Evolutionary conservation across 30 jellyfish, hydroid and myxozoan genomes (phyloP).

Genomic region (Hydractinia echinata): DNA sequence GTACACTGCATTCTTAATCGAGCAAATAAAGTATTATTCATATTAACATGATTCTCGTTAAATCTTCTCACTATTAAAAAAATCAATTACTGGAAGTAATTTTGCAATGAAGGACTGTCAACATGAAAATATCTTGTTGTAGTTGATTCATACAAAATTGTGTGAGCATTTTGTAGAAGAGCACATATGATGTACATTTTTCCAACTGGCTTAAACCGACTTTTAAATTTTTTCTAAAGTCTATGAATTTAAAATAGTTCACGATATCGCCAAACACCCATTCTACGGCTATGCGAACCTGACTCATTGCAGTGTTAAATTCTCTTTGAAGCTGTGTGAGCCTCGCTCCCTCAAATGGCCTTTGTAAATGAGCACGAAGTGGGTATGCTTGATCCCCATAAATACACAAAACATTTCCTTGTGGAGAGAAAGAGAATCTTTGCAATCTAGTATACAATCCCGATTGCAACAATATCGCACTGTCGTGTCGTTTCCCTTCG

Average conservation of each 20-base stretch:
- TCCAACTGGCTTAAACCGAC: conserved; percentile 25
- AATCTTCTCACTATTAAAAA: background rate
- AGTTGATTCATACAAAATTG: background rate
- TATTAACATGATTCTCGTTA: background rate
- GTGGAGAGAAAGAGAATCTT: background rate
- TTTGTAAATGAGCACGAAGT: background rate
- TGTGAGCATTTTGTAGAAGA: too few species aligned
- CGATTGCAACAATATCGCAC: background rate
- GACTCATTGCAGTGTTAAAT: conserved; percentile 38
- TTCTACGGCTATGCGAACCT: conserved; percentile 36
- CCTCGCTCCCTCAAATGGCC: background rate
- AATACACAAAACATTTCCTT: conserved; percentile 29
- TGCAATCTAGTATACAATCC: background rate
- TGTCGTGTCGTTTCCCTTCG: too few species aligned
- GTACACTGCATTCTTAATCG: too few species aligned
- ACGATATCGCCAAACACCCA: conserved; percentile 48
- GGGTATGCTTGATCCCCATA: conserved; percentile 64
- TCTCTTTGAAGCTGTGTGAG: conserved; percentile 11
- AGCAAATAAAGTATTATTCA: too few species aligned
- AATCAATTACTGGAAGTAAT: too few species aligned
- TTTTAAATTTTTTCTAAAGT: conserved; percentile 17
- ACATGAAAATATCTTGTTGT: too few species aligned
- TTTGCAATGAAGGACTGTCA: too few species aligned
- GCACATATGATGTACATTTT: conserved; percentile 22
- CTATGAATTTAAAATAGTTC: background rate